Evolutionary conservation across 2,888 invertebrate genomes (phyloP).

Genomic region (Drosophila picticornis): DNA sequence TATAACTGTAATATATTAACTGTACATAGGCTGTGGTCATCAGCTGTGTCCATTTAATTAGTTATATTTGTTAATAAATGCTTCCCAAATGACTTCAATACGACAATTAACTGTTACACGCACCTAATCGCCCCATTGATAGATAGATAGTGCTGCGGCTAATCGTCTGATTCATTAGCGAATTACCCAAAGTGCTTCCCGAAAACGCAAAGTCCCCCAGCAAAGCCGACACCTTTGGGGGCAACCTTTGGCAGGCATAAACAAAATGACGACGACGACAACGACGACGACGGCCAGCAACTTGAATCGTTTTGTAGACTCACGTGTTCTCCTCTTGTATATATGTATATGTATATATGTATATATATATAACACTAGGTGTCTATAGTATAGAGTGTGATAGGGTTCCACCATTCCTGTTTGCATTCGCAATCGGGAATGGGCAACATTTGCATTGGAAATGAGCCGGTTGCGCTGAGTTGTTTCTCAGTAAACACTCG

Average conservation of each 20-base stretch:
- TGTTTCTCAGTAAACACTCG: slow-evolving; percentile 39
- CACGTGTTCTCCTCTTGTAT: slow-evolving; percentile 31
- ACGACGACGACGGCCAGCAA: slow-evolving; percentile 15
- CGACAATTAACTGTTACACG: slow-evolving; percentile 11
- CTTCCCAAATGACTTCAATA: background rate
- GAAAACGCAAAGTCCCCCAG: slow-evolving; percentile 18
- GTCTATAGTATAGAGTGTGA: slow-evolving; percentile 11
- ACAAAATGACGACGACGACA: slow-evolving; percentile 22
- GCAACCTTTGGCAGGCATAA: slow-evolving; percentile 28
- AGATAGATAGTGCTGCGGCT: background rate
- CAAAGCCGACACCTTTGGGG: slow-evolving; percentile 52
- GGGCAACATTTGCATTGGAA: slow-evolving; percentile 66
- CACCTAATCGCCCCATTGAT: slow-evolving; percentile 2
- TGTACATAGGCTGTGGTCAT: background rate
- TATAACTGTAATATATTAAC: background rate
- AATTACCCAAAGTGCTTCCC: slow-evolving; percentile 47
- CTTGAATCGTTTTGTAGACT: slow-evolving; percentile 20
- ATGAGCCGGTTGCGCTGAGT: slow-evolving; percentile 45
- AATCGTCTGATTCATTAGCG: slow-evolving; percentile 47
- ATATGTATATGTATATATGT: background rate
- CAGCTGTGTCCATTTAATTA: background rate
- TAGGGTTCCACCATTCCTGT: slow-evolving; percentile 25
- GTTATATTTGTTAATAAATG: background rate
- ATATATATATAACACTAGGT: background rate
- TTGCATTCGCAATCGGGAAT: slow-evolving; percentile 52